These are phyloP conservation scores for Zosterops hypoxanthus DNA, from an alignment of 2,113 vertebrate species.

Conservation along the genomic window DNA sequence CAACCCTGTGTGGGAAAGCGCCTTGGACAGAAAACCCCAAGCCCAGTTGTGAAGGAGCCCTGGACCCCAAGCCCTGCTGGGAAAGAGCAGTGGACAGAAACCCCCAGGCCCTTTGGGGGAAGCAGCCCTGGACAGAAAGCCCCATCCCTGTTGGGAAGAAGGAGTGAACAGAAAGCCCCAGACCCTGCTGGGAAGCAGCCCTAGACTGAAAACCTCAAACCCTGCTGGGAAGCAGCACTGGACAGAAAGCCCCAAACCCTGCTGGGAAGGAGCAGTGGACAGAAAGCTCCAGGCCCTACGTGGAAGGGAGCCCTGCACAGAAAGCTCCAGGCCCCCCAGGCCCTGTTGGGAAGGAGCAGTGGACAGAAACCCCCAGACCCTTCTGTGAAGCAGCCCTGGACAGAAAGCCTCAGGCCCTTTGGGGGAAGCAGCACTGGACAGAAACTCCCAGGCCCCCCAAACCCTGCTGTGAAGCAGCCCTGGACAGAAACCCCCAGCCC, in stretches of 20 bases:
- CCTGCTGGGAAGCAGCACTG: neutral
- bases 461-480: rapidly evolving
- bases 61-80: neutral
- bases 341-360: rapidly evolving
- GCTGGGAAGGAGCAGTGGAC: neutral
- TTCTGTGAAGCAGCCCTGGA: rapidly evolving
- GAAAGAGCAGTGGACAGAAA: too few species aligned
- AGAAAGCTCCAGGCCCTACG: rapidly evolving
- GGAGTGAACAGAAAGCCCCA: too few species aligned
- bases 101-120: too few species aligned
- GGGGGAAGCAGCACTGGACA: neutral
- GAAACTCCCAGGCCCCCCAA: too few species aligned
- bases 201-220: too few species aligned
- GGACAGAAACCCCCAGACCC: neutral
- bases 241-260: neutral
- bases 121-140: too few species aligned
- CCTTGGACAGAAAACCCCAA: neutral
- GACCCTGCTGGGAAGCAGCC: too few species aligned
- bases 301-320: neutral
- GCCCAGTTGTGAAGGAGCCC: neutral
- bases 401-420: neutral
- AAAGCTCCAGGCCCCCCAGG: neutral
- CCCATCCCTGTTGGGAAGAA: too few species aligned
- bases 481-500: neutral
- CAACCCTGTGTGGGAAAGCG: neutral